Evolutionary conservation across 2,888 invertebrate species (phyloP), one percentile per base, ranked within the genome.

Genomic region (Phengaris alcon): DNA sequence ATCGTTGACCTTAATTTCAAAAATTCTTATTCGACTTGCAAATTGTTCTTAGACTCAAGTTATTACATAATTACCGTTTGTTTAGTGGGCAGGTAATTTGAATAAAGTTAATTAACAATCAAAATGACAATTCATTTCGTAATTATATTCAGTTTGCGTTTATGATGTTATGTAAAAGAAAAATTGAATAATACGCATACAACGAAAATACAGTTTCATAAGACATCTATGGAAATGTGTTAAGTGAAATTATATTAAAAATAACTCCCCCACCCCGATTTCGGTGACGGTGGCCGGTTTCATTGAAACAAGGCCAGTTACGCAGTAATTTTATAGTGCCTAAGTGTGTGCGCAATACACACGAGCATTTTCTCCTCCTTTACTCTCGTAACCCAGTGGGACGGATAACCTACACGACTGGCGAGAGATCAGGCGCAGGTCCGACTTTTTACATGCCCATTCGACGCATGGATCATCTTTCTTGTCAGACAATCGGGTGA

Each of bases 11-110:
- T 2, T 13, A 64, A 44, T 64, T 48, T 44, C 6, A 64, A 59
- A 64, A 64, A 44, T 35, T 35, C 35, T 13, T 0, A 64, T 64
- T 44, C 35, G 64, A 64, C 44, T 64, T 64, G 64, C 12, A 35
- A 64, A 64, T 64, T 35, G 6, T 64, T 35, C 10, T 10, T 9
- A 52, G 13, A 44, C 35, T 35, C 6, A 44, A 74, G 35, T 35
- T 35, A 59, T 51, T 64, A 68, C 74, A n/a, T 64, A 74, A 74
- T 68, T 74, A 74, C 51, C 74, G 51, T 68, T 74, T 74, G 64
- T 64, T 68, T 51, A 13, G 35, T 35, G 64, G 35, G 52, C 64
- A 35, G 64, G 13, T 52, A 52, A 74, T 59, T 64, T 59, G 35
- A 64, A 64, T 64, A 64, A 35, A 64, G n/a, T n/a, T n/a, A n/a